Evolutionary conservation across 2,888 invertebrate species (phyloP).

Genomic region (Uropetala carovei): DNA sequence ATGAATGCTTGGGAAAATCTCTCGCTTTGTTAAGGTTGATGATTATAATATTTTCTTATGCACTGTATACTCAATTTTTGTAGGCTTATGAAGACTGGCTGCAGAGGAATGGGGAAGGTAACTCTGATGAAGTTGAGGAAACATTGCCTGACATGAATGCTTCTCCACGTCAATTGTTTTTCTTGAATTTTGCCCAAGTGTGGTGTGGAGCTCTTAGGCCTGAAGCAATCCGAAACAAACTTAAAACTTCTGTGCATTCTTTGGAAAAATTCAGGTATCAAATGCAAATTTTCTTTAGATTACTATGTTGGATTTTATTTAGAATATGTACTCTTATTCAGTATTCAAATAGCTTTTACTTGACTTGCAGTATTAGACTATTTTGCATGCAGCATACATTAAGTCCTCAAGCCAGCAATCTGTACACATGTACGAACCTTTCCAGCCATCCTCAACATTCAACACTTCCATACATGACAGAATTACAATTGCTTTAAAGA

Average conservation of each 20-base stretch:
- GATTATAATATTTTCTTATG: too few species aligned
- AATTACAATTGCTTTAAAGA: not conserved
- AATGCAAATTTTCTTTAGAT: not conserved
- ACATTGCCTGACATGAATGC: constrained; percentile 70
- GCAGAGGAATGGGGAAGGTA: constrained; percentile 54
- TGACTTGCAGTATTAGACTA: too few species aligned
- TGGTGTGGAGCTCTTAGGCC: constrained; percentile 80
- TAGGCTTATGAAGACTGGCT: constrained; percentile 74
- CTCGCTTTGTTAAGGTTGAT: not conserved
- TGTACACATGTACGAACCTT: too few species aligned
- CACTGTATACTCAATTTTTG: constrained; percentile 7
- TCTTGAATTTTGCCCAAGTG: constrained; percentile 76
- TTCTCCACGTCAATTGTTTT: constrained; percentile 75
- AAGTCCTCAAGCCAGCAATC: too few species aligned
- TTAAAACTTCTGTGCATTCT: constrained; percentile 90
- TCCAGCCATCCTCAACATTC: too few species aligned
- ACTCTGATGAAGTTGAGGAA: constrained; percentile 65
- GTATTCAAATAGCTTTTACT: too few species aligned
- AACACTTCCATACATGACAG: too few species aligned
- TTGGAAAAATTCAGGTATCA: constrained; percentile 84
- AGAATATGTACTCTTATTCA: too few species aligned
- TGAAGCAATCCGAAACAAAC: constrained; percentile 86
- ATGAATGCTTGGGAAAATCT: not conserved
- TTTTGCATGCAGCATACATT: too few species aligned
- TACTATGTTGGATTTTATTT: too few species aligned